Percentiles rank a stretch among this genome's conserved stretches.
These are phyloP conservation scores for Branchipolynoe longqiensis DNA, from an alignment of 2,888 invertebrate species.

Conservation along the genomic window DNA sequence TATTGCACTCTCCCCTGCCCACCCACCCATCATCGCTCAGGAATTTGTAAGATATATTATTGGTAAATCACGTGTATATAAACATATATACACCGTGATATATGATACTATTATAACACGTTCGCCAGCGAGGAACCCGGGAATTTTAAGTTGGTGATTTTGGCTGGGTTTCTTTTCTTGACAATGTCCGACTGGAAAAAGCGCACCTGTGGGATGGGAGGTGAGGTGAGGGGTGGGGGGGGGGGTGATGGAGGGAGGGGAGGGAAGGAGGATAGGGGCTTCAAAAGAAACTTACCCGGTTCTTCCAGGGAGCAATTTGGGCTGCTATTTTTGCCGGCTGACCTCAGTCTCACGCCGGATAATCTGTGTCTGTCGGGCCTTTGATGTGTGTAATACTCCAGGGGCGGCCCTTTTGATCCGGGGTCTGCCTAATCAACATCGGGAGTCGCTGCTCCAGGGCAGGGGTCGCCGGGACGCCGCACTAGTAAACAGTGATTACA, in stretches of 20 bases:
- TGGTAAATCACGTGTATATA: too few relatives aligned
- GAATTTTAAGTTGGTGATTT: too few relatives aligned
- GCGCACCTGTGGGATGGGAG: too few relatives aligned
- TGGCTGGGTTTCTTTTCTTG: too few relatives aligned
- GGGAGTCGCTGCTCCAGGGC: constrained; percentile 14
- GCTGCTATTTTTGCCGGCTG: background rate
- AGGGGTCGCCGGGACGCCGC: constrained; percentile 31
- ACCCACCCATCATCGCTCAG: too few relatives aligned
- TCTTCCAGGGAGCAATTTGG: constrained; percentile 6
- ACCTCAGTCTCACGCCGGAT: constrained; percentile 15
- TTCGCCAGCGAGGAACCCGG: too few relatives aligned
- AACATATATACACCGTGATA: too few relatives aligned
- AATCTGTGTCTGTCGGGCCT: constrained; percentile 44
- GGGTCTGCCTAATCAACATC: constrained; percentile 40
- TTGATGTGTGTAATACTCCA: constrained; percentile 32
- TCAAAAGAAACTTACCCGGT: constrained; percentile 10
- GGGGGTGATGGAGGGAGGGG: background rate
- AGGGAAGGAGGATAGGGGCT: background rate
- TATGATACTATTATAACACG: too few relatives aligned
- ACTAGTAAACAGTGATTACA: constrained; percentile 11
- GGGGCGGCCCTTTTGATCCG: constrained; percentile 37
- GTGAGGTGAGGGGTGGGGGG: background rate
- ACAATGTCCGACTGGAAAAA: too few relatives aligned
- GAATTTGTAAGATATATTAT: too few relatives aligned
- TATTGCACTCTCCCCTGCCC: too few relatives aligned